These are phyloP conservation scores for Eupeodes luniger DNA, from an alignment of 2,888 invertebrate genomes.

Conservation along the genomic window DNA sequence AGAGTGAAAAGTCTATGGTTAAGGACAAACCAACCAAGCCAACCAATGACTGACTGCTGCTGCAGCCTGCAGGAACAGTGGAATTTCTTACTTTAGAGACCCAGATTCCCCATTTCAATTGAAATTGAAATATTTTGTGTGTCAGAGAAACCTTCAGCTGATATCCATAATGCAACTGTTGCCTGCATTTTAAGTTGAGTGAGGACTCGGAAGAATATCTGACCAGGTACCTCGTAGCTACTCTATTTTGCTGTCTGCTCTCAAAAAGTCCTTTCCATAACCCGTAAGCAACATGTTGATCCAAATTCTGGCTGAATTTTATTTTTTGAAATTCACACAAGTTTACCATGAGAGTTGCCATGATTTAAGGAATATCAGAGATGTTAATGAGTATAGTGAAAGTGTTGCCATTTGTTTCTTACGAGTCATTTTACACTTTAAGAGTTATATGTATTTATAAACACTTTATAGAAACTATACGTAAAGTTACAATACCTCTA, in stretches of 20 bases:
- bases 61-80: constrained; percentile 18
- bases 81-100: constrained; percentile 53
- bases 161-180: constrained; percentile 72
- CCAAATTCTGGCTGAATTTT: background rate
- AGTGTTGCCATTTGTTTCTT: constrained; percentile 3
- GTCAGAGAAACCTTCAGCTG: constrained; percentile 65
- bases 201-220: background rate
- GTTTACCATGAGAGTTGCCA: background rate
- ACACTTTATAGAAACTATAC: too few species aligned
- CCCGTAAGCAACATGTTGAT: constrained; percentile 65
- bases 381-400: background rate
- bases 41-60: constrained; percentile 33
- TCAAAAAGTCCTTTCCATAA: constrained; percentile 20
- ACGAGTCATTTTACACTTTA: background rate
- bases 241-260: constrained; percentile 45
- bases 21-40: constrained; percentile 56
- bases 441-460: background rate
- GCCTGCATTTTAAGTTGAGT: constrained; percentile 15
- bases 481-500: too few species aligned
- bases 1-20: constrained; percentile 25
- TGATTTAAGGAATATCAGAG: background rate
- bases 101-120: constrained; percentile 52
- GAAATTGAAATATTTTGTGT: constrained; percentile 43
- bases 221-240: background rate
- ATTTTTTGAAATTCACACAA: constrained; percentile 9